Conservation (phyloP, 2,888 invertebrate species). For the Caenorhabditis zanzibari region DNA sequence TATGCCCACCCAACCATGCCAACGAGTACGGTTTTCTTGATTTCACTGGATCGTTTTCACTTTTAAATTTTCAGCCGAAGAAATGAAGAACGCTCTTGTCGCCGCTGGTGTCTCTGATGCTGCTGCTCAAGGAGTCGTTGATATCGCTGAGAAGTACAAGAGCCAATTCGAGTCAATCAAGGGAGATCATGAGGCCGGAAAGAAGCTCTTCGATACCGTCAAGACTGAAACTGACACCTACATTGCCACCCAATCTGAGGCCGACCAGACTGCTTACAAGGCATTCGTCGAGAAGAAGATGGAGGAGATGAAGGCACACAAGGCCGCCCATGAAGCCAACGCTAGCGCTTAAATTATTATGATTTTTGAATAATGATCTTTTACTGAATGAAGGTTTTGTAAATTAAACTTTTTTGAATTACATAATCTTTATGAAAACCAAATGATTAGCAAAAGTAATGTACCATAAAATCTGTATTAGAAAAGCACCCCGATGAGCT, state of each 20-base stretch:
- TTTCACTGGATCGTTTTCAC: not conserved
- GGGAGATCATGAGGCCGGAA: conserved; percentile 43
- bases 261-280: conserved; percentile 37
- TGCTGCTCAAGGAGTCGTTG: conserved; percentile 46
- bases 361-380: not conserved
- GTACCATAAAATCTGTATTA: too few relatives aligned
- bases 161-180: conserved; percentile 39
- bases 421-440: too few relatives aligned
- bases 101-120: conserved; percentile 33
- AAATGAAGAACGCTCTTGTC: conserved; percentile 32
- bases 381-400: not conserved
- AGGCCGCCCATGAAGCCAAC: conserved; percentile 7
- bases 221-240: conserved; percentile 46
- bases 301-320: conserved; percentile 40
- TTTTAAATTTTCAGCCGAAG: conserved; percentile 18
- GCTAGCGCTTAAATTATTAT: conserved; percentile 30
- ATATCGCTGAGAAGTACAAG: conserved; percentile 48
- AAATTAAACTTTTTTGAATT: too few relatives aligned
- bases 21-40: conserved; percentile 6
- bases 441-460: too few relatives aligned
- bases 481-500: too few relatives aligned
- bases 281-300: conserved; percentile 36
- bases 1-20: conserved; percentile 34
- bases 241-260: conserved; percentile 41
- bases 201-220: conserved; percentile 39